Conservation (phyloP, 2,888 invertebrate genomes). For the Alloplasta piceator region DNA sequence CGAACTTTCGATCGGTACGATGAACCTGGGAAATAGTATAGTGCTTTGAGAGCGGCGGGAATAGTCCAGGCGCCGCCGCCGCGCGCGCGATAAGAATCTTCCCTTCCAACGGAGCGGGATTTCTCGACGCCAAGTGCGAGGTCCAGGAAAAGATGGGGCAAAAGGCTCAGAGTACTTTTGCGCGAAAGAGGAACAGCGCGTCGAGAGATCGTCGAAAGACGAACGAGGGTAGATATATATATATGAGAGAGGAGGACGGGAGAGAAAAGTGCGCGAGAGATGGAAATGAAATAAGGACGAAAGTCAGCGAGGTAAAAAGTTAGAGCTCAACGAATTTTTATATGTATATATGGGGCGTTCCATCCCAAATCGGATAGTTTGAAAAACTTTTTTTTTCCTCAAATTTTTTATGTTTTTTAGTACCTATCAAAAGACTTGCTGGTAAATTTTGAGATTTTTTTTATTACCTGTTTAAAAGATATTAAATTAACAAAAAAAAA, state of each 20-base stretch:
- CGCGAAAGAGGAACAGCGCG: constrained; percentile 48
- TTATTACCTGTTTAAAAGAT: too few species aligned
- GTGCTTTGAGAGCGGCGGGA: constrained; percentile 54
- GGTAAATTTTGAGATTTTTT: too few species aligned
- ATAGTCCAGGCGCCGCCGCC: constrained; percentile 52
- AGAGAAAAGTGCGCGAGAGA: constrained; percentile 27
- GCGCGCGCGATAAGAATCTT: constrained; percentile 61
- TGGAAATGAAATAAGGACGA: constrained; percentile 57
- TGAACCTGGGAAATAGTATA: constrained; percentile 60
- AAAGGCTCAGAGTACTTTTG: constrained; percentile 64
- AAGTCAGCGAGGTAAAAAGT: constrained; percentile 54
- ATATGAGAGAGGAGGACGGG: constrained; percentile 25
- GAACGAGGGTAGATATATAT: constrained; percentile 42
- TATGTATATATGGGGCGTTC: too few species aligned
- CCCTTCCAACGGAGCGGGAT: constrained; percentile 60
- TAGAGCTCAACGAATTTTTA: constrained; percentile 36
- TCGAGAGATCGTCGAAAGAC: constrained; percentile 60
- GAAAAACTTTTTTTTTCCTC: too few species aligned
- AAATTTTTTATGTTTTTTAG: too few species aligned
- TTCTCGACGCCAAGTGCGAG: constrained; percentile 31
- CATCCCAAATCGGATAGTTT: too few species aligned
- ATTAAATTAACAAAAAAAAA: too few species aligned
- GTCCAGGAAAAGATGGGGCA: constrained; percentile 31
- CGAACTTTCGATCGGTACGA: constrained; percentile 65
- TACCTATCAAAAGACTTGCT: too few species aligned